phyloP scores from a whole-genome alignment of 2,113 vertebrate species.

The Cochlearius cochlearius region DNA sequence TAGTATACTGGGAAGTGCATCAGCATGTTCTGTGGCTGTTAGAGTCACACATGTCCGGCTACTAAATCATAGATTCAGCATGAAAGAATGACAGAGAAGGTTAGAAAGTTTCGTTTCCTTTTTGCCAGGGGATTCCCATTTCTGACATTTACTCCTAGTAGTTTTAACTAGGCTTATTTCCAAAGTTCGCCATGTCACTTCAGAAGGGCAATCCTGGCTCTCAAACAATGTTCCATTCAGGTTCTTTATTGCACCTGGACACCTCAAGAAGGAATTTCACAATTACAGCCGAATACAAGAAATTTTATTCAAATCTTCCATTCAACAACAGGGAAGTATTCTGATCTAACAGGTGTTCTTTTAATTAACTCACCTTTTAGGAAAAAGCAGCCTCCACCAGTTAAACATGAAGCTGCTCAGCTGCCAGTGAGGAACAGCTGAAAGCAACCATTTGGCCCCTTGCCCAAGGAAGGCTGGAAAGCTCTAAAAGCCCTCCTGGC shows the following conservation, averaged over 20 bases:
- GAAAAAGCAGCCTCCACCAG: neutral
- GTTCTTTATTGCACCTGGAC: neutral
- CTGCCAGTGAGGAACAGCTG: conserved; percentile 23
- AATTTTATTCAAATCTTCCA: neutral
- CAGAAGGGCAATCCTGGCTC: neutral
- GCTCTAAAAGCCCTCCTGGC: conserved; percentile 43
- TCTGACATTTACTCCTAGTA: neutral
- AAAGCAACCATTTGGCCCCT: neutral
- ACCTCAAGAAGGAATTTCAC: neutral
- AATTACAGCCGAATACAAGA: neutral
- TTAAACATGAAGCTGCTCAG: neutral
- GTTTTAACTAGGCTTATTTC: neutral
- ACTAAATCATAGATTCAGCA: neutral
- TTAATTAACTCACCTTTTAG: conserved; percentile 19
- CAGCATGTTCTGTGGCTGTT: neutral
- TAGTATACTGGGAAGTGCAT: neutral
- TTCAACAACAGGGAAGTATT: neutral
- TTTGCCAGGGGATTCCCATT: neutral
- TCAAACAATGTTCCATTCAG: neutral
- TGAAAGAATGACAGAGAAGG: neutral
- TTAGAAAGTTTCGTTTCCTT: neutral
- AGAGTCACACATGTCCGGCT: neutral
- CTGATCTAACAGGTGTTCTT: neutral
- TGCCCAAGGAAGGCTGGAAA: conserved; percentile 23
- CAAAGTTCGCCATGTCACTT: neutral